phyloP scores from a whole-genome alignment of 2,888 invertebrate species.

The Caenorhabditis parvicauda region DNA sequence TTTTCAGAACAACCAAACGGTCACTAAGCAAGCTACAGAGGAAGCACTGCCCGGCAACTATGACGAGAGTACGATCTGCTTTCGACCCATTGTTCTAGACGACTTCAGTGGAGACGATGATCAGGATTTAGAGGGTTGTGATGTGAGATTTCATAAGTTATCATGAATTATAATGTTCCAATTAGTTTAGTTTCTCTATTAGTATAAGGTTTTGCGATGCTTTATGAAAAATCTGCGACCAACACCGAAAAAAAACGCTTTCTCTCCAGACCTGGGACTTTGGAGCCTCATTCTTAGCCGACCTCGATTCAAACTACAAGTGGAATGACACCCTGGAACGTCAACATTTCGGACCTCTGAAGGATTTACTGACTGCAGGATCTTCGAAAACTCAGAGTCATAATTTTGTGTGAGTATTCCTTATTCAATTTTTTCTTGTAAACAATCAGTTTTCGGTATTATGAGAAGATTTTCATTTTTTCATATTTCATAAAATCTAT shows the following conservation, averaged over 20 bases:
- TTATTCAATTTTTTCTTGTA: neutral
- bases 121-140: slow-evolving; percentile 2
- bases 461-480: neutral
- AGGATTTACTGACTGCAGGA: slow-evolving; percentile 42
- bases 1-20: too few relatives aligned
- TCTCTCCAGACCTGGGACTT: slow-evolving; percentile 34
- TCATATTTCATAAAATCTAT: neutral
- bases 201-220: too few relatives aligned
- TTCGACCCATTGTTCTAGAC: slow-evolving; percentile 28
- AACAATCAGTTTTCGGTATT: neutral
- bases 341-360: slow-evolving; percentile 53
- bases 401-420: slow-evolving; percentile 37
- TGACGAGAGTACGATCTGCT: slow-evolving; percentile 30
- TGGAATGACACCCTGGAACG: slow-evolving; percentile 50
- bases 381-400: slow-evolving; percentile 50
- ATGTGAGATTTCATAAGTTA: neutral
- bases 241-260: neutral
- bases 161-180: neutral
- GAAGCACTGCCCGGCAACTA: slow-evolving; percentile 25
- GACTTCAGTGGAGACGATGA: slow-evolving; percentile 14
- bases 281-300: slow-evolving; percentile 31
- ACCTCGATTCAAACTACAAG: slow-evolving; percentile 36
- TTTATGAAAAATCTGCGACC: too few relatives aligned
- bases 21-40: too few relatives aligned
- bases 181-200: neutral